Evolutionary conservation across 2,113 vertebrate genomes (phyloP), one percentile per base, ranked within the genome.

Genomic region (Apteryx mantelli): DNA sequence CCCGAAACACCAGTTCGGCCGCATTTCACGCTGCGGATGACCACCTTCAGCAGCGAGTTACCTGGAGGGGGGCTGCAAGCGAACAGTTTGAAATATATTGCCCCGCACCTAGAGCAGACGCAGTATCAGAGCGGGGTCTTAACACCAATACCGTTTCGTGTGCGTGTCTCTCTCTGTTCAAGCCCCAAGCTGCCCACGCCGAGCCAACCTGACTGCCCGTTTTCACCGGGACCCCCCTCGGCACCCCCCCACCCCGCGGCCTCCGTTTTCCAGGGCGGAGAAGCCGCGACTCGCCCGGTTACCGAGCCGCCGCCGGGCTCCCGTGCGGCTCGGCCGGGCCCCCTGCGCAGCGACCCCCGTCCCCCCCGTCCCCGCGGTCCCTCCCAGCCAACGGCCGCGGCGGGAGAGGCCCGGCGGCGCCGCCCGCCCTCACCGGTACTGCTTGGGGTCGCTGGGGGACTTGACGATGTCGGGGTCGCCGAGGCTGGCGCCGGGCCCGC

Each of bases 381-480:
- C 36, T 38, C 87, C 6, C 63, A 2, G 7, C 28, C 53, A 55
- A 13, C 44, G 28, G 17, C 75, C 3, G 42, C 42, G 42, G 42
- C 36, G 36, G 36, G 36, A 38, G 36, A 38, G 36, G 36, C 42
- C 42, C 42, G 42, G 42, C 42, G 11, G 42, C 42, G 9, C 13
- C 44, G 55, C 26, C 52, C 6, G 25, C 55, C 28, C 97, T 97
- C 96, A 99, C 99, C 99, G 98, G 98, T 99, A 99, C 63, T 98
- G 99, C 98, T 99, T 99, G 42, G 99, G 99, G 96, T 99, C 99
- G 61, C 99, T 99, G 93, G 99, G 99, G 11, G 99, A 99, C 92
- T 99, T 99, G 92, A 99, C 95, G 82, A 99, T 99, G 55, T 98
- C 97, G 1, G 97, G 86, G 86, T 99, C 99, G 66, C 98, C 99